Evolutionary conservation across 2,888 invertebrate genomes (phyloP).

Genomic region (Slavum lentiscoides): DNA sequence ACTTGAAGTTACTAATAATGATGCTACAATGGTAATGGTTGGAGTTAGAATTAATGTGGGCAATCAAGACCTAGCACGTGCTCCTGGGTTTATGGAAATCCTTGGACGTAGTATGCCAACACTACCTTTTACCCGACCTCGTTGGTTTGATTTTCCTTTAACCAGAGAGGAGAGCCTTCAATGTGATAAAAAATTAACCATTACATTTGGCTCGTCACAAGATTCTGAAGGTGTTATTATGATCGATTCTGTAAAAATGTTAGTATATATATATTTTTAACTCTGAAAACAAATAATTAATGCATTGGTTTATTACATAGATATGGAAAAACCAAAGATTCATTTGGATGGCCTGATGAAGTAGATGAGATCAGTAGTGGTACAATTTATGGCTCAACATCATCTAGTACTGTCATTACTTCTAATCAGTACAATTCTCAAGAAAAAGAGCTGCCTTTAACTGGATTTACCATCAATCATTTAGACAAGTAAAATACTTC

Average conservation of each 20-base stretch:
- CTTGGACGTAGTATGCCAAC: slow-evolving; percentile 73
- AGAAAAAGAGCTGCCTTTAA: slow-evolving; percentile 47
- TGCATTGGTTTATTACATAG: slow-evolving; percentile 60
- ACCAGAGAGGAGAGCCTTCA: slow-evolving; percentile 90
- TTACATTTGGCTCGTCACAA: slow-evolving; percentile 82
- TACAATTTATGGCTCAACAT: slow-evolving; percentile 46
- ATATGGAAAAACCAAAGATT: slow-evolving; percentile 93
- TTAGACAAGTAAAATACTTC: slow-evolving; percentile 48
- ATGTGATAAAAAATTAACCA: slow-evolving; percentile 85
- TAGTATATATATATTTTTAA: slow-evolving; percentile 56
- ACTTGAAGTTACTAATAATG: slow-evolving; percentile 84
- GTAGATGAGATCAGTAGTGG: slow-evolving; percentile 70
- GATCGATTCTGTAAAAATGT: slow-evolving; percentile 90
- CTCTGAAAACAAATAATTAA: not conserved
- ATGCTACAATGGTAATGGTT: slow-evolving; percentile 85
- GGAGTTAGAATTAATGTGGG: slow-evolving; percentile 86
- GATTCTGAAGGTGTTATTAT: slow-evolving; percentile 87
- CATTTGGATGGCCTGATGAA: slow-evolving; percentile 97
- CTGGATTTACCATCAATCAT: slow-evolving; percentile 27
- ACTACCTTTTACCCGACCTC: slow-evolving; percentile 72
- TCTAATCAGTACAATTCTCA: slow-evolving; percentile 39
- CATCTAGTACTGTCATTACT: slow-evolving; percentile 43
- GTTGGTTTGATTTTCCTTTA: slow-evolving; percentile 96
- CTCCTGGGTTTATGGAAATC: slow-evolving; percentile 76
- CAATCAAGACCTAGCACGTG: slow-evolving; percentile 76